Percentiles rank a stretch among this genome's conserved stretches.
phyloP scores from a whole-genome alignment of 37 sponge, comb jelly and placozoan genomes.

The Oopsacas minuta region DNA sequence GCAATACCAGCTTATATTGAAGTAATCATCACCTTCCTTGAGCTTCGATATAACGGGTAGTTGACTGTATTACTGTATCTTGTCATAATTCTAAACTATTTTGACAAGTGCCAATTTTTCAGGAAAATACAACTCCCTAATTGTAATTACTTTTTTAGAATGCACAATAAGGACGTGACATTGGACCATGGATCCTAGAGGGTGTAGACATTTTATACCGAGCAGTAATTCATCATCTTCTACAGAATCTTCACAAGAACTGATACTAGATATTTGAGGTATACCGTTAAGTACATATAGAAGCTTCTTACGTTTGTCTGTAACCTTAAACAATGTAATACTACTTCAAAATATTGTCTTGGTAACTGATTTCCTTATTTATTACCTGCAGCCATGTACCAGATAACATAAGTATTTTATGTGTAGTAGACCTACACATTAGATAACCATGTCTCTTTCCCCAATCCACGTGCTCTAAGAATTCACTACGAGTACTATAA shows the following conservation, averaged over 20 bases:
- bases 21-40: no score
- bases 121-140: no score
- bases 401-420: neutral
- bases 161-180: neutral
- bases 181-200: neutral
- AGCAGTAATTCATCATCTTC: neutral
- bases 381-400: neutral
- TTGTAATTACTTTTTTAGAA: neutral
- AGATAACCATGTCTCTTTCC: neutral
- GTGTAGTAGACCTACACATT: neutral
- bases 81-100: no score
- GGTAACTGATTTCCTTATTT: no score
- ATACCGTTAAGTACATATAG: neutral
- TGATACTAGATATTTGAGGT: neutral
- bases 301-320: neutral
- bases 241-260: neutral
- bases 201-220: neutral
- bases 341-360: no score
- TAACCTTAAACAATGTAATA: neutral
- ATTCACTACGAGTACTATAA: neutral
- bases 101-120: no score
- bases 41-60: no score
- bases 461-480: constrained; percentile 14
- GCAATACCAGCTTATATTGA: no score
- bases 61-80: no score